Evolutionary conservation across 1,140 invertebrate genomes (phyloP), one percentile per base, ranked within the genome.

Genomic region (Atta texana): DNA sequence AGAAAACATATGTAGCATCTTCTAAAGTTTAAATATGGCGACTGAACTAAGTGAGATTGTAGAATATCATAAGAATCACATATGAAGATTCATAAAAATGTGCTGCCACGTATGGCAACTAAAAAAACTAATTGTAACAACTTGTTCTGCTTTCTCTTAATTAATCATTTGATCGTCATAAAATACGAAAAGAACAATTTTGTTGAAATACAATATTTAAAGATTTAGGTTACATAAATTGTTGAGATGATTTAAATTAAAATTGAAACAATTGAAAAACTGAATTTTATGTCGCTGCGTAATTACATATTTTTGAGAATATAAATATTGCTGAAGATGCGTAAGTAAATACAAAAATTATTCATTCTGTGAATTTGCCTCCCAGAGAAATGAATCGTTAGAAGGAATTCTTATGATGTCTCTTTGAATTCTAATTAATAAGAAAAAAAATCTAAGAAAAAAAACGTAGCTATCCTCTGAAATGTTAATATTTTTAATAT

Each of bases 401-500:
- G 10, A 59, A 3, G 28, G 24, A 49, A 72, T 31, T 49, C 24
- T 44, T 49, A 82, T 72, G 53, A 81, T 18, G 34, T 49, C 34
- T 44, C 39, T 74, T 74, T 74, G 68, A 74, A 14, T 31, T 0
- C 4, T 34, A 75, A 84, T 84, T 84, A 84, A 84, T 61, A 28
- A n/a, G n/a, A n/a, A n/a, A n/a, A n/a, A n/a, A n/a, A n/a, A n/a
- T n/a, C n/a, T n/a, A n/a, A n/a, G 31, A 75, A 51, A 7, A 31
- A 31, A 55, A 44, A 84, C 63, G 51, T 61, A 63, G 21, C 14
- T 18, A 28, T 31, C 14, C 34, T 71, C 34, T 49, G 55, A 61
- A 49, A 69, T 5, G 14, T 28, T 14, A 74, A 61, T 84, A 49
- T 84, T 84, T 84, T 84, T 84, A 75, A 63, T 84, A 51, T 57